Conservation (phyloP, 2,888 invertebrate species). For the Penaeus monodon region DNA sequence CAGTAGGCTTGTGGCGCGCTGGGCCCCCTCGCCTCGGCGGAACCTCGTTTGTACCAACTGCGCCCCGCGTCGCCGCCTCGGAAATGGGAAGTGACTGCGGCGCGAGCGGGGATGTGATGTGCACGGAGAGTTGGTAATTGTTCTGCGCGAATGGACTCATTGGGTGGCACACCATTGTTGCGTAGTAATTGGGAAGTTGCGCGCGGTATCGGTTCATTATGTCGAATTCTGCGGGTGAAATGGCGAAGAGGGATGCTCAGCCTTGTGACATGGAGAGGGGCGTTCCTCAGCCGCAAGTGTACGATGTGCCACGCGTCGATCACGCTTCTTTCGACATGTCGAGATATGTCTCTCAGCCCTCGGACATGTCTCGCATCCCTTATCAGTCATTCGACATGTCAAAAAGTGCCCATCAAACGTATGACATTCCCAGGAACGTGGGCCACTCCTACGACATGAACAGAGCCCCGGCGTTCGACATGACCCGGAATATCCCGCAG, state of each 20-base stretch:
- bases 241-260: constrained; percentile 33
- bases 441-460: constrained; percentile 21
- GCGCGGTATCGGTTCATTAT: constrained; percentile 14
- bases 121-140: neutral
- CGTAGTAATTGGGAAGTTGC: neutral
- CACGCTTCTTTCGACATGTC: constrained; percentile 21
- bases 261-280: constrained; percentile 27
- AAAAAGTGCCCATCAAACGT: constrained; percentile 21
- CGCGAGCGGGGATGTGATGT: neutral
- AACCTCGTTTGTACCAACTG: constrained; percentile 47
- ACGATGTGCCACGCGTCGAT: neutral
- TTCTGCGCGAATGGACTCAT: neutral
- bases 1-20: constrained; percentile 25
- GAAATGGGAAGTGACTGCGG: neutral
- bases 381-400: constrained; percentile 27
- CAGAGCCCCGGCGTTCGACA: constrained; percentile 15
- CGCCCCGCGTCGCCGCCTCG: neutral
- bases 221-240: constrained; percentile 28
- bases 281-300: constrained; percentile 23
- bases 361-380: constrained; percentile 20
- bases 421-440: constrained; percentile 15
- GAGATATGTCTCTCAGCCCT: constrained; percentile 28
- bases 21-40: constrained; percentile 24
- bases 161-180: neutral
- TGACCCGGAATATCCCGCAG: constrained; percentile 11